Base-by-base conservation (phyloP, 2,113 vertebrate species). In the Pachycephala philippinensis region DNA sequence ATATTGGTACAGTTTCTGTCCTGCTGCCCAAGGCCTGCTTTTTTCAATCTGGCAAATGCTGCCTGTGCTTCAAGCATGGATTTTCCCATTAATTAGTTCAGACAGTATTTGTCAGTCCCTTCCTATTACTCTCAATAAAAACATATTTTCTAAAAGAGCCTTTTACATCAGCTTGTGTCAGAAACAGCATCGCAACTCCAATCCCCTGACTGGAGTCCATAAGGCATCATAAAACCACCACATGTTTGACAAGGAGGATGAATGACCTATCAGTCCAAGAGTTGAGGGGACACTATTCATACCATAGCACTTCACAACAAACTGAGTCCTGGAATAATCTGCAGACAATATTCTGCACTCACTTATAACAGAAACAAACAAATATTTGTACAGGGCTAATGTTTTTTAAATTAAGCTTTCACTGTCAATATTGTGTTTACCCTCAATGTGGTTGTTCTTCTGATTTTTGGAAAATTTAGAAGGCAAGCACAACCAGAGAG, bases 371-470 rank as follows among this genome's bases (percentile, higher is more conserved):
- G 31, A 6, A 53, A 26, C 0, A 71, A 3, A 57, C 10, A 64
- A 54, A 7, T 33, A 65, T 17, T 57, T 61, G 6, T 3, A 76
- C 11, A 39, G 5, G 14, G 6, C 3, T 52, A 24, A 35, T 18
- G 5, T 17, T 59, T 54, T 54, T 8, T 47, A 44, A 68, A 27
- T 17, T 11, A n/a, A n/a, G 23, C 11, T 83, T 66, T 64, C 1
- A 1, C 11, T 60, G n/a, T 19, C 33, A 60, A 21, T 17, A 57
- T 1, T 22, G 21, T 30, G 24, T 71, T 61, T 14, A 50, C 2
- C 11, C 13, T 76, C 27, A 16, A 5, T 5, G 4, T 0, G 0
- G 3, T 3, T 39, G 5, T 3, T 45, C 12, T 60, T 56, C 31
- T 5, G 3, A 71, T 71, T 77, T 85, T 22, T 18, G 15, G 27